Conservation (phyloP, 2,888 invertebrate species). For the Harpalus rufipes region DNA sequence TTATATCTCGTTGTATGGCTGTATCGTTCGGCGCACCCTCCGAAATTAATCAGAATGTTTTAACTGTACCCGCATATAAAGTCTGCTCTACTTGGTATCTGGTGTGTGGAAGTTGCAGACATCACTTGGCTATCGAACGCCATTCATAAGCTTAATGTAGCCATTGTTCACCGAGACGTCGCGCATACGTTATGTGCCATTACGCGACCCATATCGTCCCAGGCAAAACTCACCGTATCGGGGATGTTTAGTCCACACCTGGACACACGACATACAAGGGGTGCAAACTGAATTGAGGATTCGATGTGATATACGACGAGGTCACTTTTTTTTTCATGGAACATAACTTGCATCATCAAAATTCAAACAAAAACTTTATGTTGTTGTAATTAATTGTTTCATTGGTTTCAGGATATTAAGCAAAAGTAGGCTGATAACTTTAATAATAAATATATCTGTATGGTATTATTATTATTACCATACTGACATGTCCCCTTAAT, state of each 20-base stretch:
- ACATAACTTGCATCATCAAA: neutral
- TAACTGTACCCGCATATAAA: neutral
- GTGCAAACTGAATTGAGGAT: neutral
- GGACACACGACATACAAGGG: neutral
- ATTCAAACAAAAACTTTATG: neutral
- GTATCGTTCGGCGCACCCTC: neutral
- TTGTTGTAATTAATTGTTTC: too few relatives aligned
- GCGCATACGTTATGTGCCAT: conserved; percentile 62
- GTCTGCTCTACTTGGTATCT: neutral
- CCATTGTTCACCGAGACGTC: conserved; percentile 64
- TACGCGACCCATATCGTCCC: conserved; percentile 36
- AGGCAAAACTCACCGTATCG: conserved; percentile 9
- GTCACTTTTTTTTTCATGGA: neutral
- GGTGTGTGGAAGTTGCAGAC: conserved; percentile 18
- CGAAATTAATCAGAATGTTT: neutral
- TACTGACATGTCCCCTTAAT: too few relatives aligned
- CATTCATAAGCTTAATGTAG: conserved; percentile 66
- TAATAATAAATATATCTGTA: too few relatives aligned
- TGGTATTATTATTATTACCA: too few relatives aligned
- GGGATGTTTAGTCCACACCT: neutral
- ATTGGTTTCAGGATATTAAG: too few relatives aligned
- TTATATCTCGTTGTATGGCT: neutral
- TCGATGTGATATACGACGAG: neutral
- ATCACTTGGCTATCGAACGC: conserved; percentile 58
- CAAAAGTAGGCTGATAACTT: too few relatives aligned